Percentiles rank a stretch among this genome's conserved stretches.
Evolutionary conservation across 2,797 vertebrate genomes (phyloP).

Genomic region (Remorina albescens): DNA sequence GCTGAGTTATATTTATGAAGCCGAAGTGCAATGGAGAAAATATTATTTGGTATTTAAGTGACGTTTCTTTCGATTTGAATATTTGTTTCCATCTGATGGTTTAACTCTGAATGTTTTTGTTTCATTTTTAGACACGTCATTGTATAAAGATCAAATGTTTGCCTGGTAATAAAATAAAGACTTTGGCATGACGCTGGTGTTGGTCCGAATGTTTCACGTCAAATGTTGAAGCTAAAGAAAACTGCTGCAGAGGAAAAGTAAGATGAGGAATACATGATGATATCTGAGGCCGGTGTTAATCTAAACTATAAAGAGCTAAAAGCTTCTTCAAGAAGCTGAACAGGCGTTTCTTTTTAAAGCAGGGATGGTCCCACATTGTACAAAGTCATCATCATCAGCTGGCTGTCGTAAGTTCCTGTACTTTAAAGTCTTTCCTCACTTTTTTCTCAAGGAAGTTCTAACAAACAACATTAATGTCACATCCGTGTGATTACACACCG

Average conservation of each 20-base stretch:
- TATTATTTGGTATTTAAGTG: conserved; percentile 71
- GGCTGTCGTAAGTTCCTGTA: background rate
- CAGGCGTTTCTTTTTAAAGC: no score
- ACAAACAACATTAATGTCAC: background rate
- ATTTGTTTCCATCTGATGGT: conserved; percentile 62
- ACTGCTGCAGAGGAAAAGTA: no score
- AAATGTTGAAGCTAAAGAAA: no score
- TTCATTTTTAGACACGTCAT: conserved; percentile 59
- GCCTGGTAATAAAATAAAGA: conserved; percentile 72
- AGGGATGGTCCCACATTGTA: no score
- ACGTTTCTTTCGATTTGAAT: conserved; percentile 44
- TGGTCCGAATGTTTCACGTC: background rate
- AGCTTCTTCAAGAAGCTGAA: no score
- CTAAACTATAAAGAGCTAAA: no score
- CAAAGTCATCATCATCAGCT: no score
- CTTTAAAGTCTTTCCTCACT: no score
- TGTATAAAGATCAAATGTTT: conserved; percentile 72
- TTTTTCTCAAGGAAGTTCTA: background rate
- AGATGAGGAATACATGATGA: no score
- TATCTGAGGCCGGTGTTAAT: no score
- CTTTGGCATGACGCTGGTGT: conserved; percentile 68
- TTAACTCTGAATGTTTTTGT: conserved; percentile 68
- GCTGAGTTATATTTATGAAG: conserved; percentile 75
- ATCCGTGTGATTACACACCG: background rate
- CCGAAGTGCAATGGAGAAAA: conserved; percentile 71